phyloP scores from a whole-genome alignment of 1,140 invertebrate species.

The Anoplolepis gracilipes region DNA sequence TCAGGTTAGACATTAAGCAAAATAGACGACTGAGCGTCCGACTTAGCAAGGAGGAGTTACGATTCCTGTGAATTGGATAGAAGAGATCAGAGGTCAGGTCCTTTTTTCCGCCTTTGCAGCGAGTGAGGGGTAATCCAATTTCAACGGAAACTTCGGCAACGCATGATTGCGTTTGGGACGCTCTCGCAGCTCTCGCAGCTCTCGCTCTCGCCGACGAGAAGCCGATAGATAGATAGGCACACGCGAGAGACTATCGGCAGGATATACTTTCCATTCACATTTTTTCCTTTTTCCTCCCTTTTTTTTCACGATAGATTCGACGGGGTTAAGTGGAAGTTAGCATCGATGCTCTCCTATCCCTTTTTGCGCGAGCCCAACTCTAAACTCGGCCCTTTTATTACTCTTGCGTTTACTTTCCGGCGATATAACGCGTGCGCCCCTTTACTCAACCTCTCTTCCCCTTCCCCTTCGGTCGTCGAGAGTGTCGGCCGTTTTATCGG shows the following conservation, averaged over 20 bases:
- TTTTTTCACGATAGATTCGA: constrained; percentile 47
- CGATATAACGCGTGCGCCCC: constrained; percentile 45
- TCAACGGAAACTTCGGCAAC: constrained; percentile 47
- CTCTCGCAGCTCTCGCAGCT: too few species aligned
- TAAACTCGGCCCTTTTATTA: constrained; percentile 56
- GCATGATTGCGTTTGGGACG: constrained; percentile 56
- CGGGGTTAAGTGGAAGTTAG: constrained; percentile 54
- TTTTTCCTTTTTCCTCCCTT: neutral
- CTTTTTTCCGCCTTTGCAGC: constrained; percentile 54
- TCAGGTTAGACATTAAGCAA: constrained; percentile 15
- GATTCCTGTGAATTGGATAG: constrained; percentile 1
- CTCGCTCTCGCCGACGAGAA: constrained; percentile 54
- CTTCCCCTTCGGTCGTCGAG: constrained; percentile 15
- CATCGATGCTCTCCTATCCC: constrained; percentile 38
- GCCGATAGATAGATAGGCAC: constrained; percentile 23
- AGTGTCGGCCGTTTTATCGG: constrained; percentile 60
- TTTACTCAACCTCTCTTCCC: neutral
- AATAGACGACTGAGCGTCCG: constrained; percentile 27
- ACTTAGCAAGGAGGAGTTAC: neutral
- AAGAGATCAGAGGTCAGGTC: neutral
- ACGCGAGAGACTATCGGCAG: constrained; percentile 13
- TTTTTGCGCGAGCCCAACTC: constrained; percentile 33
- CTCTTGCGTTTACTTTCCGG: constrained; percentile 57
- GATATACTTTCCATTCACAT: constrained; percentile 1
- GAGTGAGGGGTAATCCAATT: constrained; percentile 63